A percentile compares a stretch with the other conserved stretches of the same genome.
Evolutionary conservation across 2,113 vertebrate species (phyloP).

Genomic region (Ranitomeya variabilis): DNA sequence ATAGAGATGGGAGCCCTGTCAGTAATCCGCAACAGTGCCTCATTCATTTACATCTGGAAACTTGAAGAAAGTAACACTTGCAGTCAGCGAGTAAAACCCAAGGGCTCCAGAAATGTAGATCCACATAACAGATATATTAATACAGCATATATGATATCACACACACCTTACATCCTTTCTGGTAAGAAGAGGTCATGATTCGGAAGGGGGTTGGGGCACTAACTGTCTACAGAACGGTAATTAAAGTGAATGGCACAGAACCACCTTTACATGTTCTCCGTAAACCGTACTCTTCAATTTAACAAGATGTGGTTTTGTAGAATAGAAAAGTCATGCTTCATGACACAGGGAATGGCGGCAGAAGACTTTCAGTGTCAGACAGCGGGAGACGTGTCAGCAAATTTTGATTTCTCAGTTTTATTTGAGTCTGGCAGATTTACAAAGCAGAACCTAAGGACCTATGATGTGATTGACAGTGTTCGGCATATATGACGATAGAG

Average conservation of each 20-base stretch:
- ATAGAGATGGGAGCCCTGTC: constrained; percentile 23
- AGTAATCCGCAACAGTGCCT: not conserved
- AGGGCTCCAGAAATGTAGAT: constrained; percentile 9
- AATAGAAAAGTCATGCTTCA: not conserved
- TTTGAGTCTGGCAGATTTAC: not conserved
- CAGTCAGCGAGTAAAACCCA: not conserved
- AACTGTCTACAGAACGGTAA: not conserved
- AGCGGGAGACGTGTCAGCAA: not conserved
- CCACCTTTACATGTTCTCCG: not conserved
- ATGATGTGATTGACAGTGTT: not conserved
- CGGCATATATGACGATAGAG: not conserved
- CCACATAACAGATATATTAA: not conserved
- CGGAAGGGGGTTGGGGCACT: not conserved
- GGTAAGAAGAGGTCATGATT: not conserved
- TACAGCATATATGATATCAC: not conserved
- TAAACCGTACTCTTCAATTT: not conserved
- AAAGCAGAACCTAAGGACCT: not conserved
- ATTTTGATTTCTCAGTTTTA: not conserved
- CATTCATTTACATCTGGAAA: constrained; percentile 15
- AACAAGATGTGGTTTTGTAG: not conserved
- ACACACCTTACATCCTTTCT: not conserved
- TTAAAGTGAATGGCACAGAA: not conserved
- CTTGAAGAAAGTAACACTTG: not conserved
- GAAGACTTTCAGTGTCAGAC: not conserved
- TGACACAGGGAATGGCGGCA: not conserved